Evolutionary conservation across 2,888 invertebrate genomes (phyloP), one percentile per base, ranked within the genome.

Genomic region (Nomada flava): DNA sequence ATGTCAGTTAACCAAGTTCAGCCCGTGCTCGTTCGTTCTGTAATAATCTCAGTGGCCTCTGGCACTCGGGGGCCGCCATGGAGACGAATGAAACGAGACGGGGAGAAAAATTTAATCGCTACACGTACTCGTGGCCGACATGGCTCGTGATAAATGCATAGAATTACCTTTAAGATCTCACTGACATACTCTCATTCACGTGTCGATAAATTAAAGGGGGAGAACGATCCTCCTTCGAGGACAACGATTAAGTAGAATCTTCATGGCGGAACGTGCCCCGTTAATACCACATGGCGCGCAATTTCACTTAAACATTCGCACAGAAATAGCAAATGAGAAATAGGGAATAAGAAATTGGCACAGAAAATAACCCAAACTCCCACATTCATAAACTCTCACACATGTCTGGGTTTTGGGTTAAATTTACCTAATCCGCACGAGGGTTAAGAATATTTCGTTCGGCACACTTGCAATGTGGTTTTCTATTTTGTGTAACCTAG

Each of bases 1-100:
- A 83, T 76, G 85, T 83, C 87, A 75, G 85, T 87, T 83, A 87
- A 82, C 75, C 64, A 69, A 79, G 62, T 83, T 78, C 50, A 70
- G 60, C 50, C 20, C 23, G 57, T 55, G 57, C 73, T 57, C 70
- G 76, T 65, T 44, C 59, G 69, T 59, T 18, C 50, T 18, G 57
- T 44, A 71, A 78, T 82, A 68, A 82, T 82, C 67, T 55, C 47
- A 13, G 36, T 9, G 36, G 18, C 36, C 10, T 42, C 60, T 60
- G 64, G 47, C 74, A 23, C 44, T 29, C 53, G 23, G 20, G 44
- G 18, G 29, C 13, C 26, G 50, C 26, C 36, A 23, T 18, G 23
- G 50, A 42, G 23, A 64, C 68, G 69, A 65, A 63, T 36, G 47
- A 79, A 52, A 50, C 44, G 67, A n/a, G 36, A 44, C 42, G 42